Conservation (phyloP, 2,113 vertebrate genomes). For the Psophia crepitans region DNA sequence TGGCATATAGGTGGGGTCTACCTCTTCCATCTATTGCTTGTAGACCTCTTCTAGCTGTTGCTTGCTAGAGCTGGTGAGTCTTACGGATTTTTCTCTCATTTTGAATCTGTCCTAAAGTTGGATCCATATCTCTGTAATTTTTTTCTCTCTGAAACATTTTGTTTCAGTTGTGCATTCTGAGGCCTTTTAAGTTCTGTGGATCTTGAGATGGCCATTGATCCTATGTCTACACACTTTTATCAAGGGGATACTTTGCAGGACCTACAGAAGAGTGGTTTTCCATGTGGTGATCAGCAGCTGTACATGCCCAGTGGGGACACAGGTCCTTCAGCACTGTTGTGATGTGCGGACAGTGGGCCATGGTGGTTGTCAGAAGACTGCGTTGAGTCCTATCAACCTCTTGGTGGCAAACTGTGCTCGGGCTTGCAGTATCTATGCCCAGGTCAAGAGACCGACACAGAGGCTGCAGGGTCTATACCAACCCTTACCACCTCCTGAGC, state of each 20-base stretch:
- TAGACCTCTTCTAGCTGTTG: neutral
- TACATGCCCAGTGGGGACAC: fast-evolving
- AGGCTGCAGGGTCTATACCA: fast-evolving
- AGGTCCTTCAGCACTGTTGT: neutral
- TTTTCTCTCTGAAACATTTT: neutral
- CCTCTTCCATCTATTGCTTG: neutral
- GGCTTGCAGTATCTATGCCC: fast-evolving
- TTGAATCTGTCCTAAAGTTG: neutral
- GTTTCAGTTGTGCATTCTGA: fast-evolving
- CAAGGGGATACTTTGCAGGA: neutral
- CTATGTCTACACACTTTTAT: neutral
- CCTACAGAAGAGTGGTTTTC: neutral
- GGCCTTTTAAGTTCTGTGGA: neutral
- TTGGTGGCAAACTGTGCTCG: neutral
- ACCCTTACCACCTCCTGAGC: fast-evolving
- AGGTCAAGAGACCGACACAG: fast-evolving
- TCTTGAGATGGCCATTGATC: neutral
- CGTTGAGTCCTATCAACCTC: fast-evolving
- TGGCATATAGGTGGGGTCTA: neutral
- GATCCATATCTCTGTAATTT: neutral
- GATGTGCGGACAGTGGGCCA: neutral
- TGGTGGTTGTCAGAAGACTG: neutral
- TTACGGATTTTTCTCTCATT: neutral
- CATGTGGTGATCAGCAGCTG: fast-evolving
- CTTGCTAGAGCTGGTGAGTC: neutral